Evolutionary conservation across 1,140 invertebrate species (phyloP).

Genomic region (Hestina assimilis): DNA sequence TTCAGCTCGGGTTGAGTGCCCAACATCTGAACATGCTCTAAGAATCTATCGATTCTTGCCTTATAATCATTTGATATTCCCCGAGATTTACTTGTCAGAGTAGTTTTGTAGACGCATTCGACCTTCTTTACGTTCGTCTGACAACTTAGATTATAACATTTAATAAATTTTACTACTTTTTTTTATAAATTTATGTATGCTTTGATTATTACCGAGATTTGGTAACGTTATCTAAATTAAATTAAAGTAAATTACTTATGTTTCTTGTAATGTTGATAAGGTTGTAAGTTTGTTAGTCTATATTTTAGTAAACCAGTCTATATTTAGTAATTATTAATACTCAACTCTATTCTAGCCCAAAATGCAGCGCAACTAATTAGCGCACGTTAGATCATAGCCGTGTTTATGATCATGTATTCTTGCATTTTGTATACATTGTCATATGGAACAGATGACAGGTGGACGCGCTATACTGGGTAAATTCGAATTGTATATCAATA

Average conservation of each 20-base stretch:
- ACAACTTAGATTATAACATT: no score
- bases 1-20: no score
- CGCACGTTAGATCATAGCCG: constrained; percentile 8
- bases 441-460: not conserved
- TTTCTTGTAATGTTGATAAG: no score
- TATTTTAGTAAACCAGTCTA: not conserved
- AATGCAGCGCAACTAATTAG: constrained; percentile 20
- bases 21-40: no score
- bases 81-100: constrained; percentile 5
- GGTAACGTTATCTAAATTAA: no score
- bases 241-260: no score
- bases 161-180: no score
- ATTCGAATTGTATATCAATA: no score
- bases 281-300: no score
- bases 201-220: no score
- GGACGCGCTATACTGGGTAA: not conserved
- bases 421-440: constrained; percentile 5
- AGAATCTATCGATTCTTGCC: constrained; percentile 9
- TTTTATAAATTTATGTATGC: no score
- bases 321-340: constrained; percentile 2
- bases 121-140: not conserved
- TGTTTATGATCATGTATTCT: constrained; percentile 19
- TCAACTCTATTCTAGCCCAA: constrained; percentile 1
- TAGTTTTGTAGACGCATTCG: constrained; percentile 6
- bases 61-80: constrained; percentile 20